Evolutionary conservation across 2,797 vertebrate species (phyloP).

Genomic region (Argentina silus): DNA sequence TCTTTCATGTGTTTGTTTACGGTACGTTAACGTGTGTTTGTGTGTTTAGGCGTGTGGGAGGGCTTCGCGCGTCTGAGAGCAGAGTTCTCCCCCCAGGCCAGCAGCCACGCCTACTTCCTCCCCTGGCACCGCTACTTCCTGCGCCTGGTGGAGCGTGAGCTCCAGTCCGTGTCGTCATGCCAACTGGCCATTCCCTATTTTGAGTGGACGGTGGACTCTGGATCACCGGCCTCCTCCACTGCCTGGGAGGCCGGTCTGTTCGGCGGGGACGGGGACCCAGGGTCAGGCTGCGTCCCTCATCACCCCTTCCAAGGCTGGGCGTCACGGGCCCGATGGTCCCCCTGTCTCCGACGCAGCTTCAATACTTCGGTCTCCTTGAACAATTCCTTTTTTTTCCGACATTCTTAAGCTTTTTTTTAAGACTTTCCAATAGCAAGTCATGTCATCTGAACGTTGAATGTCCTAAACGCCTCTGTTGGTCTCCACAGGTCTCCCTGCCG

Average conservation of each 20-base stretch:
- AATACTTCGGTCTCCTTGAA: conserved; percentile 49
- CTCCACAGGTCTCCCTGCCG: conserved; percentile 53
- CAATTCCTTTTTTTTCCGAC: conserved; percentile 1
- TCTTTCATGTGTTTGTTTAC: background rate
- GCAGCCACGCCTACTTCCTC: conserved; percentile 50
- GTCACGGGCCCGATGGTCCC: conserved; percentile 45
- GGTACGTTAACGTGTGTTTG: background rate
- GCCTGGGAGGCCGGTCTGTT: conserved; percentile 64
- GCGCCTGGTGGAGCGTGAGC: conserved; percentile 54
- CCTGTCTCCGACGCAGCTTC: conserved; percentile 60
- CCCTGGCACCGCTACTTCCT: conserved; percentile 67
- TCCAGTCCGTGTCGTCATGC: conserved; percentile 58
- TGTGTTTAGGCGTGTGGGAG: conserved; percentile 52
- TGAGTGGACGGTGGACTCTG: conserved; percentile 65
- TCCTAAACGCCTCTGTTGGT: background rate
- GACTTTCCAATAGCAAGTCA: too few relatives aligned
- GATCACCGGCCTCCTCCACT: conserved; percentile 49
- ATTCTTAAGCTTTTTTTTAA: background rate
- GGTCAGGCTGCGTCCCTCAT: conserved; percentile 44
- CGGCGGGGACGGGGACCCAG: conserved; percentile 51
- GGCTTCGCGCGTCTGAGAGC: conserved; percentile 50
- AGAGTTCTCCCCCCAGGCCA: conserved; percentile 55
- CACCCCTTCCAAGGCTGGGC: conserved; percentile 53
- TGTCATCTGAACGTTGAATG: too few relatives aligned
- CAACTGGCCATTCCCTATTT: conserved; percentile 61